Evolutionary conservation across 2,888 invertebrate genomes (phyloP).

Genomic region (Pocota personata): DNA sequence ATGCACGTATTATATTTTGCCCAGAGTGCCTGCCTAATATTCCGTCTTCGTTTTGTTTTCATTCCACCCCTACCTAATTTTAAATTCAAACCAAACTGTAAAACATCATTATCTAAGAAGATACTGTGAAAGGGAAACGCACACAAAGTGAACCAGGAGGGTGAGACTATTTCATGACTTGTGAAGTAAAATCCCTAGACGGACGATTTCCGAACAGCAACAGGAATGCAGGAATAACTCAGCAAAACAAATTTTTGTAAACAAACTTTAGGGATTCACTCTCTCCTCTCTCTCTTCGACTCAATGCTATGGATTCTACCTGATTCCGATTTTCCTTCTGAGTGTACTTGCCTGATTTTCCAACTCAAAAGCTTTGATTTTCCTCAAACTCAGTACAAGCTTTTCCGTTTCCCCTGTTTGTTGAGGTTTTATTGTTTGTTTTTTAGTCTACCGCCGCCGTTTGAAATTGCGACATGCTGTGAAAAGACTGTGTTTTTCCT

Average conservation of each 20-base stretch:
- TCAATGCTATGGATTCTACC: constrained; percentile 1
- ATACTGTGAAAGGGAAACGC: not conserved
- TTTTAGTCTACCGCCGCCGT: constrained; percentile 65
- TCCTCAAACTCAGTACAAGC: not conserved
- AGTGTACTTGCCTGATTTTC: not conserved
- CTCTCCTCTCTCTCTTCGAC: not conserved
- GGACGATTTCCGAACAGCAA: not conserved
- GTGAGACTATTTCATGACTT: too few relatives aligned
- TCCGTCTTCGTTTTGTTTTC: not conserved
- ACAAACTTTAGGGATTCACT: constrained; percentile 17
- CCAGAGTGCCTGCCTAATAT: too few relatives aligned
- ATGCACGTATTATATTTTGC: too few relatives aligned
- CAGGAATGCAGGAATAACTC: not conserved
- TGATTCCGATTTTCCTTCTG: constrained; percentile 27
- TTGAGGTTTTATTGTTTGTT: constrained; percentile 60
- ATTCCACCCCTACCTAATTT: not conserved
- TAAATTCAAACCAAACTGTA: not conserved
- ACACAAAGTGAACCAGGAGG: not conserved
- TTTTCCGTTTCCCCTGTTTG: constrained; percentile 34
- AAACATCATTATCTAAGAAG: not conserved
- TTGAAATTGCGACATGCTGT: constrained; percentile 68
- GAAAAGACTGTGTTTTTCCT: constrained; percentile 30
- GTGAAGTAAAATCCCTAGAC: not conserved
- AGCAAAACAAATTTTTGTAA: constrained; percentile 26
- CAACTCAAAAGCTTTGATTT: constrained; percentile 24